Evolutionary conservation across 1,140 invertebrate genomes (phyloP).

Genomic region (Eubasilissa regina): DNA sequence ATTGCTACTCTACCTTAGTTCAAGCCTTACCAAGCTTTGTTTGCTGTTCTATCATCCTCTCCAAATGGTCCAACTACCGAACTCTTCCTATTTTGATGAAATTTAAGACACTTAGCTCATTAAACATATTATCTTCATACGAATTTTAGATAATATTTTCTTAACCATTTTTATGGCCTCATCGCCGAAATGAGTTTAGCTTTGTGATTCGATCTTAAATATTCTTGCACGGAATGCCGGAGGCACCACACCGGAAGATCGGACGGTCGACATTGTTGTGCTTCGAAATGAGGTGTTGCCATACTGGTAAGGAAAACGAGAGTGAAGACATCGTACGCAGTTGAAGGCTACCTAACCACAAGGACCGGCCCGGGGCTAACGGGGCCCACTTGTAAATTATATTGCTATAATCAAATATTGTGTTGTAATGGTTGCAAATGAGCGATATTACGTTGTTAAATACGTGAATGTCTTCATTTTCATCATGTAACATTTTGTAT

Average conservation of each 20-base stretch:
- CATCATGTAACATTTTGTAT: background rate
- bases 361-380: background rate
- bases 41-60: too few species aligned
- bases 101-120: too few species aligned
- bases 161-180: too few species aligned
- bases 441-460: background rate
- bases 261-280: background rate
- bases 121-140: too few species aligned
- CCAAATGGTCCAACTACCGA: too few species aligned
- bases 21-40: too few species aligned
- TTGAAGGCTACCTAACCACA: slow-evolving; percentile 1
- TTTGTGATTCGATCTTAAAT: background rate
- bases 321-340: background rate
- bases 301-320: slow-evolving; percentile 14
- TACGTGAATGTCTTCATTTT: background rate
- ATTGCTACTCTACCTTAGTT: too few species aligned
- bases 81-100: too few species aligned
- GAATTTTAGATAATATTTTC: too few species aligned
- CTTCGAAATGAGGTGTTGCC: background rate
- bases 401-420: background rate
- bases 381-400: background rate
- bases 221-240: background rate
- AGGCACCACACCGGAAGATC: slow-evolving; percentile 1
- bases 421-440: background rate
- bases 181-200: background rate